phyloP scores from a whole-genome alignment of 2,888 invertebrate genomes.

The Nebria salina region DNA sequence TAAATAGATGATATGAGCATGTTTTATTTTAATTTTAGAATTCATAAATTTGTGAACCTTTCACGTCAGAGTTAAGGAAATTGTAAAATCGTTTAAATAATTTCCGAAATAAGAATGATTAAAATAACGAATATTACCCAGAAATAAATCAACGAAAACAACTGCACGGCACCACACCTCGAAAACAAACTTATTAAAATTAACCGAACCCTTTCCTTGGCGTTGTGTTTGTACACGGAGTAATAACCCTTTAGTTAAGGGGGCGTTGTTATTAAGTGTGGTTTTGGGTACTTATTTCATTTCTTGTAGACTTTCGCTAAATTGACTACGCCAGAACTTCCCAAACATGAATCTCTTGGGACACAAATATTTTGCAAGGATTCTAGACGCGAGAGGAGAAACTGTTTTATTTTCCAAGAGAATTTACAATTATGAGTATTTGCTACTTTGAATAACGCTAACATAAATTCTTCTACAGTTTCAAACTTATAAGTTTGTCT shows the following conservation, averaged over 20 bases:
- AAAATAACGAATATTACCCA: neutral
- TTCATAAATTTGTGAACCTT: too few species aligned
- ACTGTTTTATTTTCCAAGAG: neutral
- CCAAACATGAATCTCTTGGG: neutral
- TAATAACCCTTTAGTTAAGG: neutral
- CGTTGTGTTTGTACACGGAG: neutral
- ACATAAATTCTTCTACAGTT: neutral
- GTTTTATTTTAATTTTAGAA: too few species aligned
- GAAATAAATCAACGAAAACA: neutral
- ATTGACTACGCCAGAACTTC: constrained; percentile 6
- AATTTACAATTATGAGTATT: neutral
- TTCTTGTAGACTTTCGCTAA: constrained; percentile 12
- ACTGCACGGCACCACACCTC: neutral
- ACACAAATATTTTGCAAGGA: neutral
- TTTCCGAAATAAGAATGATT: neutral
- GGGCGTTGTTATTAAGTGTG: constrained; percentile 6
- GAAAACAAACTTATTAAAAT: neutral
- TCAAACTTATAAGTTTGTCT: neutral
- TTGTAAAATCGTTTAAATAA: neutral
- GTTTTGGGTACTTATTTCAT: neutral
- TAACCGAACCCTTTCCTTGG: neutral
- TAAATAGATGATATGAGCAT: too few species aligned
- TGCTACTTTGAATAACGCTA: neutral
- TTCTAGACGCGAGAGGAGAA: neutral
- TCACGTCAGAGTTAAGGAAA: neutral